Base-by-base conservation (phyloP, 2,113 vertebrate species). In the Channa argus region DNA sequence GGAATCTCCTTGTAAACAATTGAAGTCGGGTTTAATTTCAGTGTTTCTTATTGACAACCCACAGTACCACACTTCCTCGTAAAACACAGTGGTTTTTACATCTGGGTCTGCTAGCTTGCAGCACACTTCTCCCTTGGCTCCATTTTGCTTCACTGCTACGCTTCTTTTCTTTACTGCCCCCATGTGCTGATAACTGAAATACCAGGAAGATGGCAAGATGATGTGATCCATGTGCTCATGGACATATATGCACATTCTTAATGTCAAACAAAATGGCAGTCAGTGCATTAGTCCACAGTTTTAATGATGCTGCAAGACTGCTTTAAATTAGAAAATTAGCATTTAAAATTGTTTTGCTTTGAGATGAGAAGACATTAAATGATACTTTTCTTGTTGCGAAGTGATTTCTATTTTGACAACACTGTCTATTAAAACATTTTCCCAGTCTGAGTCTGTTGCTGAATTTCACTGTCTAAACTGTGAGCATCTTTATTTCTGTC, bases 361-460 rank as follows among this genome's bases (percentile, higher is more conserved):
- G 3, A 4, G 14, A 11, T 14, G 6, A 34, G 3, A 15, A 43
- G 55, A 41, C 5, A n/a, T 49, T 36, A 12, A 49, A n/a, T 38
- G 34, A 37, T 5, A 49, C 39, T 41, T 60, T 41, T 61, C 36
- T 70, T 77, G 51, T 44, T 56, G 24, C 43, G 24, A 51, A 41
- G 7, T 43, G 0, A 0, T 50, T 39, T 47, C 24, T 24, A 24
- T 41, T 0, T n/a, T 62, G 43, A 5, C 15, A 52, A 69, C 51
- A 34, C 9, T 58, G 14, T 13, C 37, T 58, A 84, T 80, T 82
- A 79, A 74, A 80, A 43, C 4, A 15, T 61, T 49, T 51, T 12
- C 0, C 8, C 45, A 52, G 8, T 45, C 24, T 8, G 58, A 34
- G 56, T 55, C 24, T 64, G 59, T 70, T n/a, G 0, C 7, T 6